Base-by-base conservation (phyloP, 2,113 vertebrate genomes). In the Muntiacus muntjak region DNA sequence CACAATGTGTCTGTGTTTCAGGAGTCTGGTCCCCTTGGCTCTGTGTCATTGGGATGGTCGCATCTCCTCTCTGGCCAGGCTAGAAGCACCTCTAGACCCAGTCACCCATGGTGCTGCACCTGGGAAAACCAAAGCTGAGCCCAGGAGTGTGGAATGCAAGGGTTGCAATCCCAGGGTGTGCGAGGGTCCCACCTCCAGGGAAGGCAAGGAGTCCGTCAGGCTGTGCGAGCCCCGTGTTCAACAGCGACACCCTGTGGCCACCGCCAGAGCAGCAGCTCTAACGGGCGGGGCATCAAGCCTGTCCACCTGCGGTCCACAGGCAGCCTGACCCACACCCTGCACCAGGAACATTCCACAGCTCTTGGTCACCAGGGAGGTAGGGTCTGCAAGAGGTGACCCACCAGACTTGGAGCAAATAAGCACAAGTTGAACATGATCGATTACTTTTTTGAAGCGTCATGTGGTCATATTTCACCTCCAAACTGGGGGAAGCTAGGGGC, bases 271-370 rank as follows among this genome's bases (percentile, higher is more conserved):
- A 36, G 13, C 21, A 84, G 79, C 33, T 58, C 11, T 23, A 1
- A 21, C 0, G 0, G 15, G 1, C 3, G 0, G 30, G 2, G 26
- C 7, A 0, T 26, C 23, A 26, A n/a, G 21, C 33, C 19, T 83
- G 81, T 4, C 52, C 40, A 19, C 64, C 67, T 15, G 50, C 23
- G 1, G 4, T 3, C 14, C 26, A 50, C 40, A 7, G 33, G 52
- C 28, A 55, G 45, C 62, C 64, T 19, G 78, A 43, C 55, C 50
- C 4, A 21, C 47, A 5, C 30, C 50, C 36, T 3, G 55, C 14
- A 1, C 76, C 12, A 4, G 58, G 76, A 76, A 54, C 3, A 2
- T 30, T 28, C 4, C 81, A 5, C 30, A 45, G n/a, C 62, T 76
- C 52, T 28, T 7, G 19, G 74, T 28, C 62, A 17, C 4, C 0